phyloP scores from a whole-genome alignment of 2,113 vertebrate species.

The Cottus gobio region DNA sequence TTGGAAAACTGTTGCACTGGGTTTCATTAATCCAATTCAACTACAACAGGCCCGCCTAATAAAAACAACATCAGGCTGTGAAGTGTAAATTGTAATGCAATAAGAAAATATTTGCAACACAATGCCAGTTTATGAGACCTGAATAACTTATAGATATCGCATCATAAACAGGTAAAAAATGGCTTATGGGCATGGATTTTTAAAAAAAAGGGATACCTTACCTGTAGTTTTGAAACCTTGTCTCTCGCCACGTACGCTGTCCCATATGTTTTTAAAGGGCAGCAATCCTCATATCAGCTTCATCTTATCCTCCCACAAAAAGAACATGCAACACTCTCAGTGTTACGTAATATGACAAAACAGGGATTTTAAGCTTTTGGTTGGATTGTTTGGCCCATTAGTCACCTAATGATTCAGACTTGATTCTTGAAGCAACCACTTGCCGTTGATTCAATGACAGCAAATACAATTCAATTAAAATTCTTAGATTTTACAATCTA shows the following conservation, averaged over 20 bases:
- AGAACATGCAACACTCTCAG: constrained; percentile 36
- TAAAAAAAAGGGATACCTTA: constrained; percentile 23
- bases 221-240: constrained; percentile 14
- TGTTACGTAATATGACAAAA: constrained; percentile 4
- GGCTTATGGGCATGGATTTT: not conserved
- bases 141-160: too few species aligned
- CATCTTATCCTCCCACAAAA: constrained; percentile 2
- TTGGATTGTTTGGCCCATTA: not conserved
- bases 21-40: not conserved
- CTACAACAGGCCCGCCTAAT: not conserved
- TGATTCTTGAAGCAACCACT: too few species aligned
- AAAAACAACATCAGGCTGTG: too few species aligned
- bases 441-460: too few species aligned
- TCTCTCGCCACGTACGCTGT: not conserved
- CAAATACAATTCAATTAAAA: too few species aligned
- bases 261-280: constrained; percentile 36
- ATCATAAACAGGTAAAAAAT: not conserved
- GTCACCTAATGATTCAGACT: too few species aligned
- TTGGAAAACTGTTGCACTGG: not conserved
- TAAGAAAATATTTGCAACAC: too few species aligned
- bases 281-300: constrained; percentile 4
- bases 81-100: too few species aligned
- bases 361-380: not conserved
- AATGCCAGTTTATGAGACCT: not conserved
- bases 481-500: too few species aligned